Base-by-base conservation (phyloP, 2,888 invertebrate species). In the Zhuqinia jingwanae region DNA sequence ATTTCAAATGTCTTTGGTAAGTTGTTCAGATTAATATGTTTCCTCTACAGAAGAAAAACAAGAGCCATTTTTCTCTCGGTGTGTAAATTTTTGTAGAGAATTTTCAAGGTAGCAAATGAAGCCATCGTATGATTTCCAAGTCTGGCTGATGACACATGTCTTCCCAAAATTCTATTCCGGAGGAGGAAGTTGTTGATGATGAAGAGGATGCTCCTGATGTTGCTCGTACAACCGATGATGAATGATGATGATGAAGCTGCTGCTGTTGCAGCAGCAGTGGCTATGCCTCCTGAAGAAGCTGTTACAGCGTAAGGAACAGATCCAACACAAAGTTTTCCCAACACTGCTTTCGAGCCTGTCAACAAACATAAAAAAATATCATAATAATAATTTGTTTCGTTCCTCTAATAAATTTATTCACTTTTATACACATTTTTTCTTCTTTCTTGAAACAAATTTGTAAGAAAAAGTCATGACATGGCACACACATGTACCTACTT, bases 311-410 rank as follows among this genome's bases (percentile, higher is more conserved):
- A 89, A 2, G 90, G 89, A 27, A 90, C 87, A 60, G 94, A 94
- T 77, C 95, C 95, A 88, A 96, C 94, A 63, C 94, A 94, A 36
- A 95, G 95, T 92, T 94, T 95, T 0, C 96, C 95, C 15, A 96
- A 92, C 81, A 95, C 94, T 88, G 94, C 94, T 91, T 96, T 96
- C 91, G 95, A 95, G 6, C 93, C 93, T 93, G 82, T 68, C 68
- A 68, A 68, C 22, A 22, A 20, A 13, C 27, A 15, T 15, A 30
- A 22, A 63, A n/a, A 25, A 0, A 25, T 58, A 13, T n/a, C n/a
- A 25, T 13, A 25, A 30, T 6, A 10, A 13, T 63, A 30, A 63
- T 45, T 30, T 36, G n/a, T 8, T 65, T 36, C 3, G 3, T 56
- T 56, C 20, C 25, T 36, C 2, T 5, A 36, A 36, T 65, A 65